phyloP scores from a whole-genome alignment of 1,140 invertebrate genomes.

The Aphaenogaster rudis region DNA sequence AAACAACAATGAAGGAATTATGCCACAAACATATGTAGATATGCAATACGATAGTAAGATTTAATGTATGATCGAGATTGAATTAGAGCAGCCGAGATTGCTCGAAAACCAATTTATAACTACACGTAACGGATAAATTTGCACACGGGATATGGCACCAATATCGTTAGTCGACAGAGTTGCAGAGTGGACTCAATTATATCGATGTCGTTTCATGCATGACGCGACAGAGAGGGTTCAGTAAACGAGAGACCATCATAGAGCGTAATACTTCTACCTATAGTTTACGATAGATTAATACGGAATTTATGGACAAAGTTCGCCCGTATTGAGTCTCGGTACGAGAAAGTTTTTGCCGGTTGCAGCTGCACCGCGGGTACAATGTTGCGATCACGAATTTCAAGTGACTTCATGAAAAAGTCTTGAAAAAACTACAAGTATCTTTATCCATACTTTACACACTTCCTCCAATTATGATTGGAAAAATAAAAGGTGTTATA shows the following conservation, averaged over 20 bases:
- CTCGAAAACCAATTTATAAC: slow-evolving; percentile 41
- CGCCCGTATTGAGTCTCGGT: slow-evolving; percentile 64
- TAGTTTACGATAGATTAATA: slow-evolving; percentile 72
- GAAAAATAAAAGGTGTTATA: not conserved
- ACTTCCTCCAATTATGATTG: not conserved
- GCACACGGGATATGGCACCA: not conserved
- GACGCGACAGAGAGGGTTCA: slow-evolving; percentile 58
- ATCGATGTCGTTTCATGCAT: slow-evolving; percentile 50
- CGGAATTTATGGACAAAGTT: slow-evolving; percentile 72
- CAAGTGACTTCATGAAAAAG: slow-evolving; percentile 7
- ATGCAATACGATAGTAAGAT: slow-evolving; percentile 3
- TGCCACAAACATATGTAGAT: not conserved
- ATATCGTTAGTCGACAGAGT: slow-evolving; percentile 29
- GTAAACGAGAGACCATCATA: slow-evolving; percentile 54
- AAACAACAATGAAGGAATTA: not conserved
- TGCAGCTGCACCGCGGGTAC: slow-evolving; percentile 48
- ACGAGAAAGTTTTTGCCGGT: slow-evolving; percentile 58
- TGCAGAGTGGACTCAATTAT: slow-evolving; percentile 42
- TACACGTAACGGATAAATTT: slow-evolving; percentile 20
- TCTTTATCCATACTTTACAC: not conserved
- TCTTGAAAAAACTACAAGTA: not conserved
- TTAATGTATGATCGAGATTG: not conserved
- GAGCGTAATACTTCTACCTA: slow-evolving; percentile 58
- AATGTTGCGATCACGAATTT: slow-evolving; percentile 30
- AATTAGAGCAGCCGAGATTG: slow-evolving; percentile 3